Base-by-base conservation (phyloP, 2,888 invertebrate species). In the Agrochola macilenta region DNA sequence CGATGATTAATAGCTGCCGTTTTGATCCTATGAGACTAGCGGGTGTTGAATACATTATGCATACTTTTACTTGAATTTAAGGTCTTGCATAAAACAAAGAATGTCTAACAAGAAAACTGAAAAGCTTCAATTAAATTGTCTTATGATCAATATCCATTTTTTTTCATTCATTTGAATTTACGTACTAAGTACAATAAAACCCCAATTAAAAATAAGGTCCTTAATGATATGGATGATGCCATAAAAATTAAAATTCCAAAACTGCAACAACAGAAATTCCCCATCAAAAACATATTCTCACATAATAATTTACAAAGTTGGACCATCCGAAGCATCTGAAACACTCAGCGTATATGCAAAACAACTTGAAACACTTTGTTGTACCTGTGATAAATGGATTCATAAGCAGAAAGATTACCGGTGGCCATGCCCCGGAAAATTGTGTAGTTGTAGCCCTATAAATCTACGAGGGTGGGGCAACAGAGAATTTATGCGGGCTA, bases 351-450 rank as follows among this genome's bases (percentile, higher is more conserved):
- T 76, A 78, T 82, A 88, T 81, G 86, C 68, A 77, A 89, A 89
- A 87, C 79, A 86, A 81, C 82, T 87, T 74, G 81, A 79, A 86
- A 81, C 83, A 88, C 85, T 88, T 82, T 83, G 79, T 81, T 63
- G 76, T 82, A 84, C 85, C 88, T 82, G 88, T 90, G 91, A 90
- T 88, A 90, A 90, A 90, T 90, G 88, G 85, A 87, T 88, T 86
- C 88, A 90, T 89, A 88, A 90, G 76, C 71, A 84, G 84, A 87
- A 86, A 86, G 81, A 86, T 87, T 86, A 68, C 74, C 78, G 85
- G 78, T 78, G 69, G 76, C 78, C 78, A 60, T 86, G 77, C 66
- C 71, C 77, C 89, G 80, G 81, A 87, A 89, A 88, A 88, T 83
- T 87, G 82, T 84, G 81, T 83, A 87, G 82, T 84, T 79, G 79